phyloP scores from a whole-genome alignment of 2,888 invertebrate species.

The Monochamus alternatus region DNA sequence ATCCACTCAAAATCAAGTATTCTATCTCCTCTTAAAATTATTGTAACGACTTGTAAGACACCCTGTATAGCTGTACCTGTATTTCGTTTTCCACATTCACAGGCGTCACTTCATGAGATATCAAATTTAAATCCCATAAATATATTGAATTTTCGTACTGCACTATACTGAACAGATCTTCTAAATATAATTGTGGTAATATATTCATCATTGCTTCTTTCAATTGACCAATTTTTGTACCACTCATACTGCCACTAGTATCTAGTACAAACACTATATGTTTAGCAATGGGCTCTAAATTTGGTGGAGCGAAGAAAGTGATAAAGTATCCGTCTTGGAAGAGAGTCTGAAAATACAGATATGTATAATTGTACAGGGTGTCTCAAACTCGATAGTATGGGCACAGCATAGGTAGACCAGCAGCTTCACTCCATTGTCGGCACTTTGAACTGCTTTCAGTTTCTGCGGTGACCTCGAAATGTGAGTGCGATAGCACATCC shows the following conservation, averaged over 20 bases:
- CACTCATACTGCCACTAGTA: conserved; percentile 82
- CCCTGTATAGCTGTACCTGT: too few species aligned
- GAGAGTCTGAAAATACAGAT: conserved; percentile 69
- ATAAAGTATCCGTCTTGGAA: conserved; percentile 81
- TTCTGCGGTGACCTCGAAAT: too few species aligned
- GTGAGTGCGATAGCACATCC: too few species aligned
- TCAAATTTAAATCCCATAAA: conserved; percentile 70
- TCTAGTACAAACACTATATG: conserved; percentile 82
- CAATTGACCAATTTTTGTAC: conserved; percentile 77
- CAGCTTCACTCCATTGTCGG: too few species aligned
- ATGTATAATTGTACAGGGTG: too few species aligned
- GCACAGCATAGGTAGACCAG: too few species aligned
- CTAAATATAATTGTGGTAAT: conserved; percentile 74
- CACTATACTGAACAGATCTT: conserved; percentile 79
- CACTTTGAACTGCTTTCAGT: too few species aligned
- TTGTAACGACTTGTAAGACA: too few species aligned
- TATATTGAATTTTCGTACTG: conserved; percentile 74
- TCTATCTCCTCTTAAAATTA: too few species aligned
- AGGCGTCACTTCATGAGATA: conserved; percentile 10
- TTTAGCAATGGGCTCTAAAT: conserved; percentile 76
- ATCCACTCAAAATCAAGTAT: too few species aligned
- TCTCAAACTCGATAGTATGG: too few species aligned
- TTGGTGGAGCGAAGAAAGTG: conserved; percentile 79
- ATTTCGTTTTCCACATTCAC: neutral
- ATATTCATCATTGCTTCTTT: conserved; percentile 79